Percentiles rank a stretch among this genome's conserved stretches.
These are phyloP conservation scores for Carlito syrichta DNA, from an alignment of 2,113 vertebrate genomes.

Conservation along the genomic window DNA sequence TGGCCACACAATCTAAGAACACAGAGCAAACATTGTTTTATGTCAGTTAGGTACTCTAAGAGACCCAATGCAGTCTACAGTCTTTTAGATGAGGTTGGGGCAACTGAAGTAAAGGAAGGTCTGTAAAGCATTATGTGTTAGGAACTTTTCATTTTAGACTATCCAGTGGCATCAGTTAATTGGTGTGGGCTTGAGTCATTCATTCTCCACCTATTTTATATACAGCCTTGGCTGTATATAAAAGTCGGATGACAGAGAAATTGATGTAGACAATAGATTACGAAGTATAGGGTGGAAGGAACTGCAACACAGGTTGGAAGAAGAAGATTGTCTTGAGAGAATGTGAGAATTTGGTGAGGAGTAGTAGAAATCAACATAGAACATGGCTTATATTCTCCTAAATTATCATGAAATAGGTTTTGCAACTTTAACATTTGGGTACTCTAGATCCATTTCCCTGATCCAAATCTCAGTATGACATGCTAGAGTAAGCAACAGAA, in stretches of 20 bases:
- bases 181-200: neutral
- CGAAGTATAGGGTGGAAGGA: neutral
- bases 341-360: neutral
- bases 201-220: neutral
- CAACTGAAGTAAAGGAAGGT: neutral
- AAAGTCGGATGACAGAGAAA: neutral
- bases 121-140: neutral
- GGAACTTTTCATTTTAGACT: neutral
- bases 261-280: neutral
- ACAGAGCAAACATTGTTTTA: slow-evolving; percentile 75
- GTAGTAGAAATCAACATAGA: neutral
- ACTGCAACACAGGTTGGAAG: neutral
- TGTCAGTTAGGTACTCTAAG: neutral
- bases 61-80: neutral
- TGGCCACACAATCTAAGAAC: slow-evolving; percentile 92
- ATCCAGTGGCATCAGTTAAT: neutral
- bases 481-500: neutral
- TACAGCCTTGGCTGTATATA: neutral
- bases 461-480: neutral
- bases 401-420: neutral
- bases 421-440: neutral
- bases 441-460: neutral
- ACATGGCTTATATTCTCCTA: neutral
- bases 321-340: neutral
- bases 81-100: neutral